phyloP scores from a whole-genome alignment of 2,888 invertebrate species.

The Ophion ellenae region DNA sequence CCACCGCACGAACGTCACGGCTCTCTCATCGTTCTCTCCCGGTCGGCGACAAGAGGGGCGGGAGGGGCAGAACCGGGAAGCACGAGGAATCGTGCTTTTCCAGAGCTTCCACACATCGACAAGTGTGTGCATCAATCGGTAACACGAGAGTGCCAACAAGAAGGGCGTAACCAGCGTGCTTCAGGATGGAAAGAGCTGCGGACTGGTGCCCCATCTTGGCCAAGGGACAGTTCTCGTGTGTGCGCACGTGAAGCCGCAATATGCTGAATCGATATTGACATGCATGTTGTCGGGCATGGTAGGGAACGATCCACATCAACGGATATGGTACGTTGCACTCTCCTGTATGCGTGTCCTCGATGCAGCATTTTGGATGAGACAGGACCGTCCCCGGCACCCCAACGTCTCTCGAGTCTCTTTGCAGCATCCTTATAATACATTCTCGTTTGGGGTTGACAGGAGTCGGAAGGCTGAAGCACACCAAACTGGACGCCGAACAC shows the following conservation, averaged over 20 bases:
- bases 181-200: slow-evolving; percentile 1
- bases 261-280: slow-evolving; percentile 60
- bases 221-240: neutral
- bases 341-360: slow-evolving; percentile 16
- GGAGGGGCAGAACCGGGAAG: neutral
- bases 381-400: neutral
- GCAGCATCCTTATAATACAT: slow-evolving; percentile 28
- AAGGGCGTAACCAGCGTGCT: neutral
- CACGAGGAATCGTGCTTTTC: slow-evolving; percentile 40
- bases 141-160: neutral
- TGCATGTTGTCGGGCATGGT: slow-evolving; percentile 18
- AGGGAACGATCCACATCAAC: slow-evolving; percentile 26
- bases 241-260: slow-evolving; percentile 30
- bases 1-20: slow-evolving; percentile 48
- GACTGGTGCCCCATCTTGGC: neutral
- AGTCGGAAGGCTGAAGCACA: slow-evolving; percentile 16
- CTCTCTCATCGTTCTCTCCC: slow-evolving; percentile 55
- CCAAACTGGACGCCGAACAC: slow-evolving; percentile 3
- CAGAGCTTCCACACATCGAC: slow-evolving; percentile 8
- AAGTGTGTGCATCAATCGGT: neutral
- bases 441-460: slow-evolving; percentile 16
- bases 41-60: neutral
- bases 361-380: slow-evolving; percentile 19
- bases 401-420: neutral
- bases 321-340: slow-evolving; percentile 1